Conservation (phyloP, 2,797 vertebrate genomes). For the Neosilurus mollespiculum region DNA sequence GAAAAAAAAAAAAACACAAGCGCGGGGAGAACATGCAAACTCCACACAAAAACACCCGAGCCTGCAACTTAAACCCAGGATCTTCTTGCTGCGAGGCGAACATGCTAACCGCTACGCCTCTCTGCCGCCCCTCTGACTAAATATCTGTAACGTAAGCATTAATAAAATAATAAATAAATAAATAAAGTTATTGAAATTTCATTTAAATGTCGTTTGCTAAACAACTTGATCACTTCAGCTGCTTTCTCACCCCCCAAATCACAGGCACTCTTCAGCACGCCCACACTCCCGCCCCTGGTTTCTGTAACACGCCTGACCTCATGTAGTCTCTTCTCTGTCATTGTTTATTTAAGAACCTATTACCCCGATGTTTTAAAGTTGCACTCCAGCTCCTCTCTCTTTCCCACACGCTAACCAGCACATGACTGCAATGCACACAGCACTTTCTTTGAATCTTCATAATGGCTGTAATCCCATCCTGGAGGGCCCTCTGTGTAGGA, state of each 20-base stretch:
- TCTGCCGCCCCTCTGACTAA: too few species aligned
- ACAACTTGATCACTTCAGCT: neutral
- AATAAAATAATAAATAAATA: too few species aligned
- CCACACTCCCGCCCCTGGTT: neutral
- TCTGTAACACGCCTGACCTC: slow-evolving; percentile 6
- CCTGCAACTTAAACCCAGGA: too few species aligned
- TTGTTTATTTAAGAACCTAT: slow-evolving; percentile 29
- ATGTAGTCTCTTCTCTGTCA: slow-evolving; percentile 3
- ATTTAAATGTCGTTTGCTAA: neutral
- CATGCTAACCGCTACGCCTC: too few species aligned
- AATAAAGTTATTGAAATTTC: neutral
- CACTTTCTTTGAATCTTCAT: slow-evolving; percentile 29
- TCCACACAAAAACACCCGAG: too few species aligned
- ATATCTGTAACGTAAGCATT: too few species aligned
- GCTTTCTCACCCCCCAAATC: neutral
- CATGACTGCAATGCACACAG: slow-evolving; percentile 13
- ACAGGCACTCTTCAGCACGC: neutral
- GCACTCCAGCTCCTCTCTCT: neutral
- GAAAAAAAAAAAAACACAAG: too few species aligned
- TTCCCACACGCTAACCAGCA: slow-evolving; percentile 16
- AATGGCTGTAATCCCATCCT: slow-evolving; percentile 51
- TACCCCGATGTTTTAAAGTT: slow-evolving; percentile 24
- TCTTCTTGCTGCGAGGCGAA: too few species aligned
- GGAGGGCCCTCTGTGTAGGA: slow-evolving; percentile 6
- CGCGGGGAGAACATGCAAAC: too few species aligned